Percentiles rank a stretch among this genome's conserved stretches.
Conservation (phyloP, 2,888 invertebrate genomes). For the Lasioglossum leucozonium region DNA sequence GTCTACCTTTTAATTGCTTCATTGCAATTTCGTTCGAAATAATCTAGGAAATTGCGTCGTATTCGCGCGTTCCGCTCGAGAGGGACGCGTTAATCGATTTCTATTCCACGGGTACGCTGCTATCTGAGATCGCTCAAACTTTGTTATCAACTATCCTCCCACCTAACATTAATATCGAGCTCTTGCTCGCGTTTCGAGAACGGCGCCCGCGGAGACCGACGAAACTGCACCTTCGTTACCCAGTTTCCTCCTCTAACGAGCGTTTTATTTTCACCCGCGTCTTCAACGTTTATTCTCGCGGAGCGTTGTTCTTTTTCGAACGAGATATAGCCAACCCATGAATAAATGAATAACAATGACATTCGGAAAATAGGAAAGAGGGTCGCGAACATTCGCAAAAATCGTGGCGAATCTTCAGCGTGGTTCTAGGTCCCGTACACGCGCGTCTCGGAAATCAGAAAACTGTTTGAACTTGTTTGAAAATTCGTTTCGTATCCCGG, state of each 20-base stretch:
- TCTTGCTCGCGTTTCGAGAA: background rate
- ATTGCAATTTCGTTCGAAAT: conserved; percentile 9
- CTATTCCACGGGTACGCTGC: background rate
- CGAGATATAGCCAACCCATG: no score
- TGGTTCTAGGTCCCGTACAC: background rate
- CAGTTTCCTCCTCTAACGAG: background rate
- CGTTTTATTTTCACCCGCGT: background rate
- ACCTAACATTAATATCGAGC: background rate
- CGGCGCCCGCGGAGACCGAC: background rate
- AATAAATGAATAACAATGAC: conserved; percentile 1
- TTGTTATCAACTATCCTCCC: conserved; percentile 4
- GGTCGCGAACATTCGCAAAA: background rate
- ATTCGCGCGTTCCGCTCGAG: background rate
- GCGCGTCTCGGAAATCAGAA: background rate
- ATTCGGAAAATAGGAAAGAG: background rate
- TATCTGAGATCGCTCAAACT: conserved; percentile 5
- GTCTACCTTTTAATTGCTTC: conserved; percentile 3
- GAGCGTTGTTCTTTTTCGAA: background rate
- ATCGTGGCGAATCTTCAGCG: background rate
- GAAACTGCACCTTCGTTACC: background rate
- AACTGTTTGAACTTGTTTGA: background rate
- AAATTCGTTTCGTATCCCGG: conserved; percentile 1
- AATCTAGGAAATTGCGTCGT: background rate
- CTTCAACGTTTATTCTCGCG: background rate
- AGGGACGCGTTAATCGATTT: background rate